Percentiles rank a stretch among this genome's conserved stretches.
Evolutionary conservation across 2,888 invertebrate species (phyloP).

Genomic region (Oasisia sp.): DNA sequence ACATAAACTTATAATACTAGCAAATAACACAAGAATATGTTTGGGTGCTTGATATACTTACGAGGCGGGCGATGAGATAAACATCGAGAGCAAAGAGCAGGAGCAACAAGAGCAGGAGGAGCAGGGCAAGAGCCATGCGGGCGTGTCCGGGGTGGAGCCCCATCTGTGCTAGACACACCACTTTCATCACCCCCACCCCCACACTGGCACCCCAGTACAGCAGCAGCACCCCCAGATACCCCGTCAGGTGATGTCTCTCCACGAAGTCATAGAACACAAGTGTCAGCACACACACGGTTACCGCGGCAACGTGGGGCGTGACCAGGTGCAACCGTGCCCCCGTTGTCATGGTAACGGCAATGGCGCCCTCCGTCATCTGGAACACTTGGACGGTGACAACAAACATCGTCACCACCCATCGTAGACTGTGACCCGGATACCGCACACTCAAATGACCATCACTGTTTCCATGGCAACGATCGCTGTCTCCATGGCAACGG

Average conservation of each 20-base stretch:
- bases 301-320: conserved; percentile 49
- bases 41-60: background rate
- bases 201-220: background rate
- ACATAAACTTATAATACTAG: too few species aligned
- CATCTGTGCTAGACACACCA: background rate
- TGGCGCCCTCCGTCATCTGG: conserved; percentile 58
- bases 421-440: conserved; percentile 53
- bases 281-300: background rate
- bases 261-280: background rate
- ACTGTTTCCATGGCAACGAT: conserved; percentile 50
- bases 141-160: background rate
- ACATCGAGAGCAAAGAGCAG: background rate
- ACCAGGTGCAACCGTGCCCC: conserved; percentile 58
- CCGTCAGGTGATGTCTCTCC: background rate
- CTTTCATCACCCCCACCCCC: background rate
- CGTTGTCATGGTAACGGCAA: conserved; percentile 53
- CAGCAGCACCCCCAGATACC: background rate
- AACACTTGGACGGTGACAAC: conserved; percentile 51
- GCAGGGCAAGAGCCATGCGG: conserved; percentile 10
- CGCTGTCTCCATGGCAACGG: too few species aligned
- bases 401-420: conserved; percentile 53
- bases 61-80: background rate
- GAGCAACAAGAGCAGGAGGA: background rate
- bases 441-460: conserved; percentile 60
- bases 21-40: background rate